Evolutionary conservation across 2,888 invertebrate species (phyloP).

Genomic region (Stenurella melanura): DNA sequence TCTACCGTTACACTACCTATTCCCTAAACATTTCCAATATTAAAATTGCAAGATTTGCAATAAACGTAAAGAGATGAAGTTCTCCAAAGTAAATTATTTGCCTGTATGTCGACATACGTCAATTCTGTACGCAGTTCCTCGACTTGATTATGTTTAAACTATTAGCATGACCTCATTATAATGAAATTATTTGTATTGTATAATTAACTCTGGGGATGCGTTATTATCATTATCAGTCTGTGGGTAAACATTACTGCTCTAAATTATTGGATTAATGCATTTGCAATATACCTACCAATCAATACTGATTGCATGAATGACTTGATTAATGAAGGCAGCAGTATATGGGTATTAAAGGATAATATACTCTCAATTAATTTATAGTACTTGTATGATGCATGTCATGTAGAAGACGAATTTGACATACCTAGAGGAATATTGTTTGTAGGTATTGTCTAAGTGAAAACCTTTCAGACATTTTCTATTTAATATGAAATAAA

Average conservation of each 20-base stretch:
- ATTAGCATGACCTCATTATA: background rate
- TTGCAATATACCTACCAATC: conserved; percentile 20
- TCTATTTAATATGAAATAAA: too few relatives aligned
- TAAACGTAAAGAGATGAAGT: too few relatives aligned
- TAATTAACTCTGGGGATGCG: background rate
- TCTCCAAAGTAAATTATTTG: too few relatives aligned
- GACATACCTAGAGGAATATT: background rate
- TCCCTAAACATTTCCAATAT: too few relatives aligned
- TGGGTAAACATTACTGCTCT: background rate
- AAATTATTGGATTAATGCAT: conserved; percentile 12
- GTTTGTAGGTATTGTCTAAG: too few relatives aligned
- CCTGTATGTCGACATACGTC: too few relatives aligned
- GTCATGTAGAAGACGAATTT: background rate
- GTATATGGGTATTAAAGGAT: background rate
- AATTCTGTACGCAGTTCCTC: background rate
- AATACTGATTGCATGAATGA: conserved; percentile 19
- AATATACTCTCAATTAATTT: conserved; percentile 13
- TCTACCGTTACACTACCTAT: too few relatives aligned
- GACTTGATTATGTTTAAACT: background rate
- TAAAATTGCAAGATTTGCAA: too few relatives aligned
- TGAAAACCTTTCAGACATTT: too few relatives aligned
- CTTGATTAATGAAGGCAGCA: conserved; percentile 16
- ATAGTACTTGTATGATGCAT: background rate
- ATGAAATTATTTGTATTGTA: background rate
- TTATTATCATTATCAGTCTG: background rate